Evolutionary conservation across 2,113 vertebrate species (phyloP).

Genomic region (Rana temporaria): DNA sequence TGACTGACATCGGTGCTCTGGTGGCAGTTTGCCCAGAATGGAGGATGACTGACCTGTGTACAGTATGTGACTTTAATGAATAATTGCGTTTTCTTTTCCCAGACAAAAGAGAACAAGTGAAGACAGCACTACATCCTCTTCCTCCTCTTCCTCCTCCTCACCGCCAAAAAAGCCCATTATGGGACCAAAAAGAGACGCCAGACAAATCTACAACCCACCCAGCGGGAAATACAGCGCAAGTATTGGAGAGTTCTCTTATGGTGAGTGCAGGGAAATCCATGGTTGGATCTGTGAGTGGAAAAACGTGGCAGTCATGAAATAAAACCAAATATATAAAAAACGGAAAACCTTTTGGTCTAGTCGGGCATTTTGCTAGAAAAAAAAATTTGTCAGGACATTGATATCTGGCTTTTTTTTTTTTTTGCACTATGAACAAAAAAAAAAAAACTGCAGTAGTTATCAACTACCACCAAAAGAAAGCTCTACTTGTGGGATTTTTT

Average conservation of each 20-base stretch:
- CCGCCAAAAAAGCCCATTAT: slow-evolving; percentile 85
- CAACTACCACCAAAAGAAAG: no score
- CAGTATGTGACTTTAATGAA: background rate
- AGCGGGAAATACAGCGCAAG: slow-evolving; percentile 97
- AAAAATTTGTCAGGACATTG: no score
- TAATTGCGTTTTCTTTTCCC: slow-evolving; percentile 46
- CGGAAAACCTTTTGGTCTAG: no score
- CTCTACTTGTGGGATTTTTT: no score
- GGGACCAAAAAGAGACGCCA: slow-evolving; percentile 89
- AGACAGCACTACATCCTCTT: slow-evolving; percentile 71
- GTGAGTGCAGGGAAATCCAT: slow-evolving; percentile 73
- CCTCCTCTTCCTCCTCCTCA: slow-evolving; percentile 63
- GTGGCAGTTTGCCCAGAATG: no score
- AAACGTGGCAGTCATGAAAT: background rate
- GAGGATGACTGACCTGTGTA: background rate
- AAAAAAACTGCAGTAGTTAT: no score
- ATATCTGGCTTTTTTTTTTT: no score
- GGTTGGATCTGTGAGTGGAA: background rate
- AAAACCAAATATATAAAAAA: background rate
- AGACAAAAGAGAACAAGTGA: slow-evolving; percentile 89
- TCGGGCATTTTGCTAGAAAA: no score
- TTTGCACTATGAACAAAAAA: no score
- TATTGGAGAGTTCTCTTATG: slow-evolving; percentile 90
- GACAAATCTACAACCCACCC: slow-evolving; percentile 98
- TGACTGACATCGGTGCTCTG: no score